A percentile compares a stretch with the other conserved stretches of the same genome.
These are phyloP conservation scores for Alosa alosa DNA, from an alignment of 2,113 vertebrate genomes.

Conservation along the genomic window DNA sequence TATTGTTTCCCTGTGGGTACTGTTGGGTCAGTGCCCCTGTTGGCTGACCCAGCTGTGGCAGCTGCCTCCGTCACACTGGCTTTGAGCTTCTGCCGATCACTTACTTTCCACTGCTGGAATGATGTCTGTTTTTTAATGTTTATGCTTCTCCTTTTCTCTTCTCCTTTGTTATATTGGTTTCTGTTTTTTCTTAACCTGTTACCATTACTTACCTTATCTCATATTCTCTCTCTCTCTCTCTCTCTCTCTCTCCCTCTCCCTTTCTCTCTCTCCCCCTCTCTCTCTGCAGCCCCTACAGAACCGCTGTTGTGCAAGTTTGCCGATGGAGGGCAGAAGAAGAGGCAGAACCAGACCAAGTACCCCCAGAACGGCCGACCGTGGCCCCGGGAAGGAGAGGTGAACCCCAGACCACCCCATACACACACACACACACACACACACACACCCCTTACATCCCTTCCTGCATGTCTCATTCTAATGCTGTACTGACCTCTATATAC, in stretches of 20 bases:
- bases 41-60: conserved; percentile 39
- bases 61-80: conserved; percentile 25
- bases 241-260: conserved; percentile 11
- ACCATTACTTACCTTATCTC: conserved; percentile 1
- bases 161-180: background rate
- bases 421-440: background rate
- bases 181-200: background rate
- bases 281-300: conserved; percentile 84
- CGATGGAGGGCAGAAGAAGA: conserved; percentile 97
- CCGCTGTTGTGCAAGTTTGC: conserved; percentile 98
- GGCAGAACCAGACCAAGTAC: conserved; percentile 97
- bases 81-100: conserved; percentile 38
- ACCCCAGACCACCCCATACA: conserved; percentile 25
- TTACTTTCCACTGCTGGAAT: conserved; percentile 29
- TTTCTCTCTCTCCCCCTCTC: conserved; percentile 37
- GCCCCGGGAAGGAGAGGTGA: conserved; percentile 96
- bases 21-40: background rate
- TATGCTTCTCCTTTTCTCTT: background rate
- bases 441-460: too few species aligned
- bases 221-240: conserved; percentile 23
- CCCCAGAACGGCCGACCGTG: conserved; percentile 94
- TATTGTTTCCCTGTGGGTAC: conserved; percentile 47
- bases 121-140: conserved; percentile 37
- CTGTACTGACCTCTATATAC: too few species aligned
- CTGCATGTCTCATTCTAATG: too few species aligned